Base-by-base conservation (phyloP, 2,888 invertebrate genomes). In the Coleophora deauratella region DNA sequence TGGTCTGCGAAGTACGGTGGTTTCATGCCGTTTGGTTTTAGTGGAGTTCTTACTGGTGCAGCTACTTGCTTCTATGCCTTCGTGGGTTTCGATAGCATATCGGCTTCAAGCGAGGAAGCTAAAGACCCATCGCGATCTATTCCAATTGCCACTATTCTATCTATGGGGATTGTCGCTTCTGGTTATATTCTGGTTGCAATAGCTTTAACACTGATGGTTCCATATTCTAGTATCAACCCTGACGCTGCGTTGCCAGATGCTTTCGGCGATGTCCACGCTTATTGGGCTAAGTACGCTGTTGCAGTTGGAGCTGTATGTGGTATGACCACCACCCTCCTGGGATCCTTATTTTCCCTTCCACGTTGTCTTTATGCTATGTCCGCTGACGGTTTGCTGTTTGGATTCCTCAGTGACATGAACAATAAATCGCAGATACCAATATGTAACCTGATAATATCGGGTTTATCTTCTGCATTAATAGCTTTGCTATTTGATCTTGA, bases 51-150 rank as follows among this genome's bases (percentile, higher is more conserved):
- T 46, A 89, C 93, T 2, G 93, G 95, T 1, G 96, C 97, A 0
- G 96, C 96, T 0, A 94, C 95, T 0, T 95, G 96, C 66, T 96
- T 97, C 63, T 97, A 95, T 63, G 96, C 96, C 0, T 97, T 95
- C 61, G 93, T 96, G 6, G 96, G 96, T 0, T 95, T 97, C 57
- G 97, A 97, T 63, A 94, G 94, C 54, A 95, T 97, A 49, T 95
- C 96, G 0, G 95, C 95, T 0, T 91, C 94, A 0, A 93, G 94
- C 3, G 95, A 95, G 70, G 95, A 96, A 74, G 95, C 95, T 0
- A 91, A 90, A 55, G 92, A 93, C 57, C 95, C 95, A 0, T 79
- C 89, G 0, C 88, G 90, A 21, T 95, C 94, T 12, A 94, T 97
- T 56, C 95, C 95, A 0, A 85, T 93, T 44, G 95, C 96, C 1